Evolutionary conservation across 2,113 vertebrate species (phyloP).

Genomic region (Nesogale talazaci): DNA sequence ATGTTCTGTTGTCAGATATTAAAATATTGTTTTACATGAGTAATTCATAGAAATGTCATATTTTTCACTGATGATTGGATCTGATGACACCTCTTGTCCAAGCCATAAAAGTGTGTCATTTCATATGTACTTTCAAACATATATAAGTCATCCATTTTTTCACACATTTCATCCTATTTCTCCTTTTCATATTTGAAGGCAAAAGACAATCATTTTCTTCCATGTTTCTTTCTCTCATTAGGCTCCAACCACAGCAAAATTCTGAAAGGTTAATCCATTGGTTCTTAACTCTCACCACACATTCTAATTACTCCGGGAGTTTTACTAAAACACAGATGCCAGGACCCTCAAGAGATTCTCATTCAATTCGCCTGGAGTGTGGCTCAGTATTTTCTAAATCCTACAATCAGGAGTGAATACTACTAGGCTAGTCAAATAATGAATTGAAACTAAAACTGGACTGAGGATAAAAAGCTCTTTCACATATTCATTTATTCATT

Average conservation of each 20-base stretch:
- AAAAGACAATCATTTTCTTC: neutral
- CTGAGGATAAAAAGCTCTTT: neutral
- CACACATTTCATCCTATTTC: neutral
- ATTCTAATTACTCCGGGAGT: neutral
- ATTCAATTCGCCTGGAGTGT: neutral
- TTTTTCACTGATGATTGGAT: neutral
- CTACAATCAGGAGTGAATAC: neutral
- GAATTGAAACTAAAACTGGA: neutral
- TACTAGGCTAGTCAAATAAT: neutral
- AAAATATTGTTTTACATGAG: slow-evolving; percentile 48
- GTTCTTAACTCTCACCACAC: neutral
- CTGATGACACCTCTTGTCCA: neutral
- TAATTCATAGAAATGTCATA: neutral
- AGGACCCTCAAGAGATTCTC: neutral
- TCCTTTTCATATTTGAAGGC: neutral
- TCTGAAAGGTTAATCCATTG: neutral
- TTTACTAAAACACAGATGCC: neutral
- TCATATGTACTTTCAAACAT: neutral
- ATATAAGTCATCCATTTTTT: neutral
- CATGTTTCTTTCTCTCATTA: neutral
- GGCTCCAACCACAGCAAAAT: neutral
- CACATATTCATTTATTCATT: neutral
- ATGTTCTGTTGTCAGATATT: slow-evolving; percentile 1
- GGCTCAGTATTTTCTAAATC: neutral
- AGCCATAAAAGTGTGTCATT: neutral